Evolutionary conservation across 2,113 vertebrate species (phyloP), one percentile per base, ranked within the genome.

Genomic region (Eubucco bourcierii): DNA sequence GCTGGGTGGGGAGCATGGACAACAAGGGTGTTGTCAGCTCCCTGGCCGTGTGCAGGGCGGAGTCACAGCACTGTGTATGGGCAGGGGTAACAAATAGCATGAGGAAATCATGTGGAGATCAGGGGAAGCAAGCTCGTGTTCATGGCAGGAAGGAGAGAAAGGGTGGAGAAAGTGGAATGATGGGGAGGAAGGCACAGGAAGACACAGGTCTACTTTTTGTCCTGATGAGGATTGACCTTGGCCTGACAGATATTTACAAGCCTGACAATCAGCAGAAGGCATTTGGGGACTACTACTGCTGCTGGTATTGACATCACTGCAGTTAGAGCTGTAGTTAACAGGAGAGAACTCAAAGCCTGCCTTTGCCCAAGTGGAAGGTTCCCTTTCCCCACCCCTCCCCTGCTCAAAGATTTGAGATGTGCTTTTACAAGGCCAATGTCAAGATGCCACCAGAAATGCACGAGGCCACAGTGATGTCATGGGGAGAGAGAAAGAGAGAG

Each of bases 71-170:
- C 3, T 24, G 41, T 37, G 68, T 7, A 15, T 75, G 93, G 80
- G 77, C 75, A 59, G 87, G 71, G 93, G 95, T 80, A 89, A 94
- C 91, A 95, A 92, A 96, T 74, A 93, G 89, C 67, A 53, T 17
- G 93, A 95, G 95, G 95, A 96, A 96, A 85, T 93, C 95, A 96
- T 87, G 91, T 85, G 96, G 89, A 83, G 93, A 89, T 29, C 21
- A 93, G 89, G 92, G 96, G 92, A 95, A 96, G 89, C 81, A 58
- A 83, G 21, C 61, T 93, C 68, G 0, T 90, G 91, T 64, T 29
- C 84, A 19, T 0, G n/a, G 84, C 95, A 94, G 95, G 95, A 96
- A 96, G 89, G 87, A 94, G 94, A 92, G 95, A 95, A 80, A 85
- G 94, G 94, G 93, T 95, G 94, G 95, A 77, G 95, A 95, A 61